Evolutionary conservation across 2,113 vertebrate species (phyloP).

Genomic region (Tyrannus savana): DNA sequence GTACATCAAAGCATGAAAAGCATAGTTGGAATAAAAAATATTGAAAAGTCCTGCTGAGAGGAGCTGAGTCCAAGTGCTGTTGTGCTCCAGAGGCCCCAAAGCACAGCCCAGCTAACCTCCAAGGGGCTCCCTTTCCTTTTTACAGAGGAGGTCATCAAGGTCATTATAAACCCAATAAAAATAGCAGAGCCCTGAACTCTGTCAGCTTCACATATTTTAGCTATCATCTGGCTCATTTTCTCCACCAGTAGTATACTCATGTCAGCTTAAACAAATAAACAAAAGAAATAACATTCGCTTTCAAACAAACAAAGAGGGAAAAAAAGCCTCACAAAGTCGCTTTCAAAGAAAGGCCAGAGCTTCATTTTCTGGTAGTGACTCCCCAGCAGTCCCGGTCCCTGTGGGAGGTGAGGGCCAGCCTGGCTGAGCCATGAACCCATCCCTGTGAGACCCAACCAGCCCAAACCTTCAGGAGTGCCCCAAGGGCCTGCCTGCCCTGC

Average conservation of each 20-base stretch:
- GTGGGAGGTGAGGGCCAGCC: neutral
- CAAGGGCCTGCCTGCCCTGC: neutral
- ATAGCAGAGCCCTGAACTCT: neutral
- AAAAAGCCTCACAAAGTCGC: neutral
- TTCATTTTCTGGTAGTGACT: neutral
- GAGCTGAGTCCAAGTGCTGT: neutral
- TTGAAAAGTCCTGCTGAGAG: neutral
- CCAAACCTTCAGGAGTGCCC: neutral
- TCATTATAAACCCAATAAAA: neutral
- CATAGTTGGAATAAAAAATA: neutral
- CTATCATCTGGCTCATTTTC: neutral
- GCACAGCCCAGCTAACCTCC: neutral
- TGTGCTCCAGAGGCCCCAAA: neutral
- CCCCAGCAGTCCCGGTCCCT: neutral
- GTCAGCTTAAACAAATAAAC: neutral
- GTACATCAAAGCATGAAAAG: neutral
- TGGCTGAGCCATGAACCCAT: too few species aligned
- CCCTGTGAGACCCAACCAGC: rapidly evolving
- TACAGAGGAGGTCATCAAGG: neutral
- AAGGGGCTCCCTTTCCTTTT: neutral
- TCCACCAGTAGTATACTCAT: neutral
- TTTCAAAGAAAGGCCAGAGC: neutral
- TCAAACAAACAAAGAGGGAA: neutral
- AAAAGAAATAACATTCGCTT: neutral
- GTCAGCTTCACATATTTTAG: neutral